Evolutionary conservation across 2,888 invertebrate genomes (phyloP).

Genomic region (Helicoverpa assulta): DNA sequence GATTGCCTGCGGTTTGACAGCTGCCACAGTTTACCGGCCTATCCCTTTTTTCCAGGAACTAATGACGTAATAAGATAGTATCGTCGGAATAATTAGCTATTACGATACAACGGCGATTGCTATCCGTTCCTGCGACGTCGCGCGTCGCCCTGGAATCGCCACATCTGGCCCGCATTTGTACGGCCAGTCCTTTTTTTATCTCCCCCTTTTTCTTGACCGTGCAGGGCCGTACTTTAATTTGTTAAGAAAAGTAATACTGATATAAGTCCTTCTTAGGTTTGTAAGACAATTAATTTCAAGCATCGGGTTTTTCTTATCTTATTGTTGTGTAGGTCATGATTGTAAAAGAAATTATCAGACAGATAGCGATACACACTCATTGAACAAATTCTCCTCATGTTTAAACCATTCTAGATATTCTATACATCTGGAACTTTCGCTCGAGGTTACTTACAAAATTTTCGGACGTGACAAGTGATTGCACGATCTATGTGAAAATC

Average conservation of each 20-base stretch:
- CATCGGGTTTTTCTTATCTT: constrained; percentile 22
- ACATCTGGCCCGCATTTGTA: constrained; percentile 65
- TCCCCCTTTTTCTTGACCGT: constrained; percentile 42
- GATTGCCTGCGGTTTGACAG: constrained; percentile 52
- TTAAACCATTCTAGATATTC: not conserved
- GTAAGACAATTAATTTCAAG: constrained; percentile 17
- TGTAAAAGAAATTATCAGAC: constrained; percentile 6
- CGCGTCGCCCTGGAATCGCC: constrained; percentile 16
- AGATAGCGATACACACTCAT: constrained; percentile 3
- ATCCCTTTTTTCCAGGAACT: constrained; percentile 49
- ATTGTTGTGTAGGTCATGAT: constrained; percentile 33
- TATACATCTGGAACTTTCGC: not conserved
- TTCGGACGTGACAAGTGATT: constrained; percentile 3
- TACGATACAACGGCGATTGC: constrained; percentile 50
- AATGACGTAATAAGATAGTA: constrained; percentile 59
- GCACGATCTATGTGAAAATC: constrained; percentile 20
- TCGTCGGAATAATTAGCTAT: constrained; percentile 56
- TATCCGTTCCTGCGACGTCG: constrained; percentile 30
- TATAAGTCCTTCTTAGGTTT: constrained; percentile 10
- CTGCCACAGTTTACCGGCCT: constrained; percentile 57
- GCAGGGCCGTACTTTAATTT: constrained; percentile 44
- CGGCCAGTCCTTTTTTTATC: constrained; percentile 20
- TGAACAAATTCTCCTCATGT: not conserved
- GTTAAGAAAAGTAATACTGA: not conserved
- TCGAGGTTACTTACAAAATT: not conserved